Conservation (phyloP, 2,113 vertebrate genomes). For the Grantiella picta region DNA sequence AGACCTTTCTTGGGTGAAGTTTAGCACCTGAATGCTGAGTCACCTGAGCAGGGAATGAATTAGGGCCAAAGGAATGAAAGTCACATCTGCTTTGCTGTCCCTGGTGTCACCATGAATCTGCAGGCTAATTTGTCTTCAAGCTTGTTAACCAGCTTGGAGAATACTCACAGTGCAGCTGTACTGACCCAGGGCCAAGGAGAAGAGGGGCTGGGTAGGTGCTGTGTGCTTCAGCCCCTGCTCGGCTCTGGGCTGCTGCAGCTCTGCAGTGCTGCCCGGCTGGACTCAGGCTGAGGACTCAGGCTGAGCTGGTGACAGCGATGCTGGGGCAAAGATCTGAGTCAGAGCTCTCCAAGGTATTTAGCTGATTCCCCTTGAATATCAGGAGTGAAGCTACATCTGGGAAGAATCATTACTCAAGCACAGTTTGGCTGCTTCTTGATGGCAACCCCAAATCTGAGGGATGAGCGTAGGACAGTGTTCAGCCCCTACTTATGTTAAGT, state of each 20-base stretch:
- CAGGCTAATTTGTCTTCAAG: constrained; percentile 1
- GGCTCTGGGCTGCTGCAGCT: neutral
- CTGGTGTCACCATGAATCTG: neutral
- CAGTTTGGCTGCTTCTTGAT: neutral
- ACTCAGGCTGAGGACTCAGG: neutral
- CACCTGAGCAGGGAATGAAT: neutral
- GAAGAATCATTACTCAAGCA: neutral
- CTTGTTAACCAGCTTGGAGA: neutral
- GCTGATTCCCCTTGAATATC: neutral
- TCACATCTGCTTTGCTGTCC: neutral
- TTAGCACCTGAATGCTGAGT: neutral
- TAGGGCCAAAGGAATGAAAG: neutral
- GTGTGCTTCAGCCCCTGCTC: neutral
- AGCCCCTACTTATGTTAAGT: neutral
- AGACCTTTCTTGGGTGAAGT: neutral
- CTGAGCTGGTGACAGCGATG: neutral
- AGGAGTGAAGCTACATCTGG: neutral
- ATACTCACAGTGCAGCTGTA: neutral
- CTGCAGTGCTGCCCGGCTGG: neutral
- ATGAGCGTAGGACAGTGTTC: neutral
- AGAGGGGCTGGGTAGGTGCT: neutral
- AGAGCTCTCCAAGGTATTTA: neutral
- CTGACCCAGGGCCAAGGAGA: neutral
- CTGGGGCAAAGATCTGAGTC: neutral
- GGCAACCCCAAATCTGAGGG: neutral